Percentiles rank a stretch among this genome's conserved stretches.
phyloP scores from a whole-genome alignment of 2,888 invertebrate genomes.

The Tortrix viridana region DNA sequence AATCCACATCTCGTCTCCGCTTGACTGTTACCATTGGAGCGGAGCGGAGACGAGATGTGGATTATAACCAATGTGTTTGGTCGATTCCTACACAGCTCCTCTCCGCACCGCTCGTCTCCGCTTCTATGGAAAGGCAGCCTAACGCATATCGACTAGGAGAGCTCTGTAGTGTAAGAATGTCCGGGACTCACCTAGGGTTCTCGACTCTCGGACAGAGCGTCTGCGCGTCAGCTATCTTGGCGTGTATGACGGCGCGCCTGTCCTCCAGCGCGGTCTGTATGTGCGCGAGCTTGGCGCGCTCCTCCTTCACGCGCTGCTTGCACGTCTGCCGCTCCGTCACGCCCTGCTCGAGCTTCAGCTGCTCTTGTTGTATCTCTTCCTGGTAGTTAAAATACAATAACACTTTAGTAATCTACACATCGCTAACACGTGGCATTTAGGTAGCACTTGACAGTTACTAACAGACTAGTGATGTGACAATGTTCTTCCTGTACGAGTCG shows the following conservation, averaged over 20 bases:
- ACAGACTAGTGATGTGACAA: background rate
- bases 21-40: no score
- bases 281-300: constrained; percentile 67
- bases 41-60: no score
- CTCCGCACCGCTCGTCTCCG: no score
- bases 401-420: no score
- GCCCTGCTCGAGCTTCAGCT: constrained; percentile 68
- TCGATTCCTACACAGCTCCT: no score
- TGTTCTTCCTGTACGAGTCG: no score
- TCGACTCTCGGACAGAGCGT: constrained; percentile 74
- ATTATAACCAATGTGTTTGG: no score
- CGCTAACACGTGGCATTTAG: no score
- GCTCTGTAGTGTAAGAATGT: background rate
- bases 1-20: no score
- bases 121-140: no score
- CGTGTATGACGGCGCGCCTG: constrained; percentile 57
- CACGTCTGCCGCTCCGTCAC: constrained; percentile 55
- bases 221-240: constrained; percentile 68
- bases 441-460: no score
- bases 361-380: constrained; percentile 77
- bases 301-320: constrained; percentile 65
- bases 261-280: constrained; percentile 65
- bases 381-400: constrained; percentile 42
- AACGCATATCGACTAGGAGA: no score
- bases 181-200: constrained; percentile 29